Percentiles rank a stretch among this genome's conserved stretches.
phyloP scores from a whole-genome alignment of 2,113 vertebrate genomes.

The Burhinus oedicnemus region DNA sequence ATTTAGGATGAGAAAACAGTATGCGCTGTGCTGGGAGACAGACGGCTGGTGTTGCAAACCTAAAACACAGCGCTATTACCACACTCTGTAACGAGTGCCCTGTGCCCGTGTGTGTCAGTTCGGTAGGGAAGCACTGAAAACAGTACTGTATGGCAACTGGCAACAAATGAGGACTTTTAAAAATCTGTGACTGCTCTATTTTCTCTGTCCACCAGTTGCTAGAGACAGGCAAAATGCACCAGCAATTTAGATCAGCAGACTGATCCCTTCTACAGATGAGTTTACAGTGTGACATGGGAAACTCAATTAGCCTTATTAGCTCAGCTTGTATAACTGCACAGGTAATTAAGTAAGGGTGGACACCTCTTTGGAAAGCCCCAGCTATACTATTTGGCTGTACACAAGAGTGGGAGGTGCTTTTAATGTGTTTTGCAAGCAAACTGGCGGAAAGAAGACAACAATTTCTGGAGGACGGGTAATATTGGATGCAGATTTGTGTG shows the following conservation, averaged over 20 bases:
- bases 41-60: neutral
- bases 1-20: neutral
- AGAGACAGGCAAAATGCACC: neutral
- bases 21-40: neutral
- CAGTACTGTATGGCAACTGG: neutral
- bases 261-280: neutral
- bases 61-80: neutral
- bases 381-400: neutral
- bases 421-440: neutral
- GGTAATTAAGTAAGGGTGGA: neutral
- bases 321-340: neutral
- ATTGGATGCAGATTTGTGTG: neutral
- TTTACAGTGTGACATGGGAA: neutral
- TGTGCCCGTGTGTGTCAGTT: neutral
- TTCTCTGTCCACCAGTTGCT: neutral
- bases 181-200: neutral
- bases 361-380: neutral
- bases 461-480: neutral
- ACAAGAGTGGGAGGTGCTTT: neutral
- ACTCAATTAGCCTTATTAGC: constrained; percentile 1
- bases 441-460: neutral
- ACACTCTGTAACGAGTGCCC: neutral
- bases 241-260: neutral
- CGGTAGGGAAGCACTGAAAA: neutral
- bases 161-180: neutral